phyloP scores from a whole-genome alignment of 2,888 invertebrate species.

The Drosophila mettleri region DNA sequence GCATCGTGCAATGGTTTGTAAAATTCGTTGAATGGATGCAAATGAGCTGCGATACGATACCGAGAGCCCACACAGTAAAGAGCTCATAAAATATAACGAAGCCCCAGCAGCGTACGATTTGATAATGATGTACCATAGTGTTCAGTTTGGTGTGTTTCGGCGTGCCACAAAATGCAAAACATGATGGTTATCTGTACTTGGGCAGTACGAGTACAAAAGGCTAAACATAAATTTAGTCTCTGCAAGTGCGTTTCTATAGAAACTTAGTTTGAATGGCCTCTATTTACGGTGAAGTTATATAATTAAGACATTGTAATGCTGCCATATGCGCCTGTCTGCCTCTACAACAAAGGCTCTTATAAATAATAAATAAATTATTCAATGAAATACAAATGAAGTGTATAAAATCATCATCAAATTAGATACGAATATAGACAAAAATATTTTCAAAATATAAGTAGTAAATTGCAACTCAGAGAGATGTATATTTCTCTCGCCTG shows the following conservation, averaged over 20 bases:
- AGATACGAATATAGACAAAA: not conserved
- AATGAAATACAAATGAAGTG: not conserved
- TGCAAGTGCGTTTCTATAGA: not conserved
- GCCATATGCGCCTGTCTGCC: not conserved
- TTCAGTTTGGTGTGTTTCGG: not conserved
- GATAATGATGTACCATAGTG: slow-evolving; percentile 7
- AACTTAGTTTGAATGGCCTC: not conserved
- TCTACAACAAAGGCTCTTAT: not conserved
- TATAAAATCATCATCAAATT: not conserved
- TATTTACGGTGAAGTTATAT: not conserved
- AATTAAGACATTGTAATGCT: slow-evolving; percentile 8
- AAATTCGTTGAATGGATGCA: slow-evolving; percentile 40
- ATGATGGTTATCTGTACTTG: not conserved
- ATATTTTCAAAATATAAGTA: not conserved
- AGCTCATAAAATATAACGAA: slow-evolving; percentile 14
- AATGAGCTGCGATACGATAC: slow-evolving; percentile 34
- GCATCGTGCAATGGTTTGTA: slow-evolving; percentile 30
- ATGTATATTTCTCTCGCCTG: no score
- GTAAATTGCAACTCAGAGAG: not conserved
- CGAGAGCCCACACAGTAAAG: slow-evolving; percentile 10
- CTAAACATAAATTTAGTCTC: not conserved
- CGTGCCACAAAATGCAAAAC: slow-evolving; percentile 8
- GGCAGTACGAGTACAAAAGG: not conserved
- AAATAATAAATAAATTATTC: not conserved
- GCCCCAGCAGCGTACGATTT: slow-evolving; percentile 2